phyloP scores from a whole-genome alignment of 2,797 vertebrate genomes.

The Molossus molossus region DNA sequence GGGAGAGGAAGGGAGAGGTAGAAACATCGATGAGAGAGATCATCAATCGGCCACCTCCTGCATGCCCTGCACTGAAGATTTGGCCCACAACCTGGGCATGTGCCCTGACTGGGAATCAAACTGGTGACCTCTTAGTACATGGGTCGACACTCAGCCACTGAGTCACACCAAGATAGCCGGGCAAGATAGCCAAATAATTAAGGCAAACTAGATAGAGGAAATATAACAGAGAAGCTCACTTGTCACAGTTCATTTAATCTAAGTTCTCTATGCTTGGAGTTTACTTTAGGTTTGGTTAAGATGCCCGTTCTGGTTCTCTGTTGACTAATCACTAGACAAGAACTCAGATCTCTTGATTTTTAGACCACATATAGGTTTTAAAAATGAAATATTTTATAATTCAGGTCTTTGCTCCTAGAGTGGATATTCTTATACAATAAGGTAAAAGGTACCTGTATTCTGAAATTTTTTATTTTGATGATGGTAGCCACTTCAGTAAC shows the following conservation, averaged over 20 bases:
- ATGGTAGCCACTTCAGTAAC: slow-evolving; percentile 8
- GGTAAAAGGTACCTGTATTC: slow-evolving; percentile 39
- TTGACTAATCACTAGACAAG: background rate
- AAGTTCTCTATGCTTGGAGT: background rate
- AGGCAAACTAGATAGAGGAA: background rate
- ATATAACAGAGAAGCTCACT: slow-evolving; percentile 25
- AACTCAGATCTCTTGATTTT: background rate
- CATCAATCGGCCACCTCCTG: too few species aligned
- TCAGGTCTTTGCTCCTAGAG: background rate
- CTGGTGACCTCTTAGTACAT: too few species aligned
- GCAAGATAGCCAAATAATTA: background rate
- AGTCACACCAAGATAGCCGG: too few species aligned
- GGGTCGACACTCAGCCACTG: too few species aligned
- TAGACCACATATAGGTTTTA: background rate
- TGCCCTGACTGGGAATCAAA: too few species aligned
- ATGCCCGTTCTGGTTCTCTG: background rate
- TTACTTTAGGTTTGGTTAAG: background rate
- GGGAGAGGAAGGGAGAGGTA: too few species aligned
- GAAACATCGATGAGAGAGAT: too few species aligned
- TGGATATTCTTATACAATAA: slow-evolving; percentile 22
- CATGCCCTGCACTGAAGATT: too few species aligned
- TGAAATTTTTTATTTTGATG: slow-evolving; percentile 62
- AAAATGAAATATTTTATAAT: slow-evolving; percentile 39
- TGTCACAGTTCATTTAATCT: slow-evolving; percentile 35
- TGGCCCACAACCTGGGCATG: too few species aligned